Evolutionary conservation across 2,888 invertebrate genomes (phyloP), one percentile per base, ranked within the genome.

Genomic region (Cerastis leucographa): DNA sequence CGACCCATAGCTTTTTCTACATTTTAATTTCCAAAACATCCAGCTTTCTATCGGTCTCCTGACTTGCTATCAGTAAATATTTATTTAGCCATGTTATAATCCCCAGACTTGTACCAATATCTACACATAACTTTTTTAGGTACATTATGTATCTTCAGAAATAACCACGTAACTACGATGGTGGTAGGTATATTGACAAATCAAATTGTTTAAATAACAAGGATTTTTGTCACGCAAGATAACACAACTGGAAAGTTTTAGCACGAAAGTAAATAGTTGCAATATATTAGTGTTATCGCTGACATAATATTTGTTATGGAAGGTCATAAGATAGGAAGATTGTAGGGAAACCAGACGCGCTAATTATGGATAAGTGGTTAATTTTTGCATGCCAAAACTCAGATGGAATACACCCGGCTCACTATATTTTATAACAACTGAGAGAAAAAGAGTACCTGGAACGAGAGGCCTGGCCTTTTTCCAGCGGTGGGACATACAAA

Each of bases 221-320:
- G 6, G 46, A 49, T 79, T 51, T 78, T 56, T 64, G 72, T 80
- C 72, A 78, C 42, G 35, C n/a, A 19, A 42, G 12, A 56, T 42
- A 2, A 4, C 19, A 35, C 9, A n/a, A n/a, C n/a, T n/a, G n/a
- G n/a, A n/a, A n/a, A n/a, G n/a, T n/a, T n/a, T n/a, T n/a, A n/a
- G n/a, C n/a, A n/a, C n/a, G n/a, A n/a, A n/a, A n/a, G n/a, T n/a
- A n/a, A n/a, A n/a, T n/a, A n/a, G n/a, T n/a, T n/a, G n/a, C n/a
- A n/a, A n/a, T n/a, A n/a, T n/a, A n/a, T n/a, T n/a, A 56, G 19
- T 42, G 35, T 51, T 79, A 49, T 71, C n/a, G 2, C 42, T 17
- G 17, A 22, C 22, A 25, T 64, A 14, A 65, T 64, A 54, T 42
- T 49, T 70, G 40, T 1, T 19, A 25, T 42, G 5, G 0, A 78